These are phyloP conservation scores for Gymnopithys bicolor DNA, from an alignment of 2,797 vertebrate genomes.

Conservation along the genomic window DNA sequence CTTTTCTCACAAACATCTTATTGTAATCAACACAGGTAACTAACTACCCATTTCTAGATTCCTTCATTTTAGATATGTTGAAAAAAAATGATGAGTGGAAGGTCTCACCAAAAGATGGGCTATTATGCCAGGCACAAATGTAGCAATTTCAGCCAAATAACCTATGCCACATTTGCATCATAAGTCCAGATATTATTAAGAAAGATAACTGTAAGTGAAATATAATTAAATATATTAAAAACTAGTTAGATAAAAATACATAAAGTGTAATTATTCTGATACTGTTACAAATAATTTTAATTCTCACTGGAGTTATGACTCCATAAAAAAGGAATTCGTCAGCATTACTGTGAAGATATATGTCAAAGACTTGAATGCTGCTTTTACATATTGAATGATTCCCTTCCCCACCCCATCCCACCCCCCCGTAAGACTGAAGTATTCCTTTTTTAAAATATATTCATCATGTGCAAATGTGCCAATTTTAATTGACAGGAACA, in stretches of 20 bases:
- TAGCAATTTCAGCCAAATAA: background rate
- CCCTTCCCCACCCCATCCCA: background rate
- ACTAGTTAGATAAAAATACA: background rate
- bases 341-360: background rate
- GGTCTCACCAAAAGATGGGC: background rate
- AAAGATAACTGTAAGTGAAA: background rate
- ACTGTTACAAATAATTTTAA: background rate
- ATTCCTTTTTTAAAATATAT: background rate
- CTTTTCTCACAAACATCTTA: background rate
- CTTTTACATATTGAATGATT: background rate
- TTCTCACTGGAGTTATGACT: background rate
- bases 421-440: background rate
- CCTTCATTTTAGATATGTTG: background rate
- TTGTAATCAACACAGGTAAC: background rate
- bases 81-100: fast-evolving
- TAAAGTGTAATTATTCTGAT: background rate
- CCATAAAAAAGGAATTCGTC: background rate
- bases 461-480: fast-evolving
- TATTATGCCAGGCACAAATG: background rate
- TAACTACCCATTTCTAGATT: background rate
- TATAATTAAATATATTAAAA: background rate
- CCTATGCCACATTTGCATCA: background rate
- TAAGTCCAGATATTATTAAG: background rate
- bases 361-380: background rate
- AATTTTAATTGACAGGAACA: background rate